Conservation (phyloP, 35 echinoderm and acorn worm species). For the Apostichopus parvimensis region DNA sequence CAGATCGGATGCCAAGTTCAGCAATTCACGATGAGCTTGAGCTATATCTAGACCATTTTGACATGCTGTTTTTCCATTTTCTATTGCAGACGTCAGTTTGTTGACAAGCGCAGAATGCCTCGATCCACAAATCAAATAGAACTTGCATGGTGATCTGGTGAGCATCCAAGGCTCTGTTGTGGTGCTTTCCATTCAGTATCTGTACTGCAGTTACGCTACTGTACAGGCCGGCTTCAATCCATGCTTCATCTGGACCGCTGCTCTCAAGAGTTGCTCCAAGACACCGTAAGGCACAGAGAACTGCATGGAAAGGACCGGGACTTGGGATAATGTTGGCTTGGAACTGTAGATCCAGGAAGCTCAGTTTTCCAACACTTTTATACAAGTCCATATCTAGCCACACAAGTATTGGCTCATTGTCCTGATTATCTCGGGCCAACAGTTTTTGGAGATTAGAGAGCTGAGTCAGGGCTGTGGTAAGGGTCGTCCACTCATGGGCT, state of each 20-base stretch:
- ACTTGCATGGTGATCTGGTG: slow-evolving; percentile 34
- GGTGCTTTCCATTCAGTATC: slow-evolving; percentile 46
- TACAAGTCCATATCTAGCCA: slow-evolving; percentile 52
- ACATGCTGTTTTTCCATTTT: slow-evolving; percentile 14
- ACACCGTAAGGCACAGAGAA: slow-evolving; percentile 40
- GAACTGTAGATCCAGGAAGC: not conserved
- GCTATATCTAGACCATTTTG: slow-evolving; percentile 12
- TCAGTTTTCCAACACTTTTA: slow-evolving; percentile 8
- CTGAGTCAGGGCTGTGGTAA: slow-evolving; percentile 19
- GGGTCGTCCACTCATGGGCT: slow-evolving; percentile 55
- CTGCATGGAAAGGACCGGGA: slow-evolving; percentile 38
- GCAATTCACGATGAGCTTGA: slow-evolving; percentile 24
- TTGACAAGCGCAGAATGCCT: not conserved
- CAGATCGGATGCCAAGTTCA: slow-evolving; percentile 11
- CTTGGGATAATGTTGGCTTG: not conserved
- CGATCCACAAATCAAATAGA: slow-evolving; percentile 1
- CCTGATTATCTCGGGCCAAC: not conserved
- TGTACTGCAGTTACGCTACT: slow-evolving; percentile 58
- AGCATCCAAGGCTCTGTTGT: slow-evolving; percentile 41
- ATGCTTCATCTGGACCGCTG: slow-evolving; percentile 67
- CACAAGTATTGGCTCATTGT: slow-evolving; percentile 10
- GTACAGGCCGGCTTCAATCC: slow-evolving; percentile 59
- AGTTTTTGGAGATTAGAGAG: slow-evolving; percentile 26
- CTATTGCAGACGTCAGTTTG: not conserved
- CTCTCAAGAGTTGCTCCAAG: slow-evolving; percentile 34